These are phyloP conservation scores for Campylorhamphus procurvoides DNA, from an alignment of 2,113 vertebrate species.

Conservation along the genomic window DNA sequence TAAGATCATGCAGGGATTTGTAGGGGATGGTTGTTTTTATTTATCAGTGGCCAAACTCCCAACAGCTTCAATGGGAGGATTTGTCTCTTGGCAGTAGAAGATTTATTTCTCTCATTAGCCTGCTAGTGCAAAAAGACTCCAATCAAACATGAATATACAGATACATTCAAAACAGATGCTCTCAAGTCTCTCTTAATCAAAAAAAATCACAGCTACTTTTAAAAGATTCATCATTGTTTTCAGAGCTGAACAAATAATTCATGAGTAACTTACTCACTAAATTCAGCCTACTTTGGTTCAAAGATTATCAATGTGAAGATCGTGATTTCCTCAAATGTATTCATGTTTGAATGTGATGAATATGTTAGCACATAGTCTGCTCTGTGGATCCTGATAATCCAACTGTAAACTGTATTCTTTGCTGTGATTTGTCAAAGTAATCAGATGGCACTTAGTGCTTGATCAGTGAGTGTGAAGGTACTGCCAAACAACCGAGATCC, in stretches of 20 bases:
- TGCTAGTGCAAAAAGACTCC: neutral
- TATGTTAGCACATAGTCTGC: conserved; percentile 33
- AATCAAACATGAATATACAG: neutral
- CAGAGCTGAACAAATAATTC: conserved; percentile 50
- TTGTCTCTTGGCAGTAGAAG: neutral
- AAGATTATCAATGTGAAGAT: conserved; percentile 35
- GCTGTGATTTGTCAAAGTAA: conserved; percentile 42
- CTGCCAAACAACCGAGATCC: neutral
- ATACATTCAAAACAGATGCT: neutral
- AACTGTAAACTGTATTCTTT: conserved; percentile 37
- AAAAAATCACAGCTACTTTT: neutral
- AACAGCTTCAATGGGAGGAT: neutral
- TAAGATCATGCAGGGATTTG: neutral
- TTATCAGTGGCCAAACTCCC: neutral
- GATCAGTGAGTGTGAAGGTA: conserved; percentile 22
- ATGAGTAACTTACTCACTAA: conserved; percentile 31
- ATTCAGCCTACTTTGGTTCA: conserved; percentile 32
- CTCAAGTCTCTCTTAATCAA: neutral
- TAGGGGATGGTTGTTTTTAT: neutral
- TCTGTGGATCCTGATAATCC: conserved; percentile 53
- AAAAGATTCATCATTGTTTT: conserved; percentile 52
- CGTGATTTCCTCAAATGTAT: conserved; percentile 23
- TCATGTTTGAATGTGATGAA: conserved; percentile 13
- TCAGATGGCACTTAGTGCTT: conserved; percentile 33
- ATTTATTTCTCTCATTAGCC: neutral